A percentile compares a stretch with the other conserved stretches of the same genome.
Conservation (phyloP, 1,140 invertebrate genomes). For the Linepithema humile region DNA sequence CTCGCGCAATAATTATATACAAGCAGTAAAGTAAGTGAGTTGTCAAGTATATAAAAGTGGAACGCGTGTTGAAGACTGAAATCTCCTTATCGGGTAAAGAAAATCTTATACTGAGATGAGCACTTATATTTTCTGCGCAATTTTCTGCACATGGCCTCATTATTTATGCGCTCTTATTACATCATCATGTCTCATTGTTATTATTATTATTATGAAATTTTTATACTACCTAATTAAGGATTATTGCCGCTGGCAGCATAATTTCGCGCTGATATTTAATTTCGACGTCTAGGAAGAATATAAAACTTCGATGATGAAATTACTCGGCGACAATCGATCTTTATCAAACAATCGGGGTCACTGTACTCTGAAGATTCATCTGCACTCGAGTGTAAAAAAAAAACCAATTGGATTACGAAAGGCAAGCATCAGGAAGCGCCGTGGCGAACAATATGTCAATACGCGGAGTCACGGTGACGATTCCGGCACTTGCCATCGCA, state of each 20-base stretch:
- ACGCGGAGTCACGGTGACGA: slow-evolving; percentile 20
- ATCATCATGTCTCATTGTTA: neutral
- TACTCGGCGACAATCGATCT: neutral
- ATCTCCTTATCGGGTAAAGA: slow-evolving; percentile 23
- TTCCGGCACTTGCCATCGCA: slow-evolving; percentile 16
- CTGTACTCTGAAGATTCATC: neutral
- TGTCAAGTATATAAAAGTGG: slow-evolving; percentile 50
- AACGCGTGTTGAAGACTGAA: slow-evolving; percentile 27
- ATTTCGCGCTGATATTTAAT: neutral
- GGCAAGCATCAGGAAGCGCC: neutral
- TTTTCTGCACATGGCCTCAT: neutral
- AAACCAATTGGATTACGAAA: neutral
- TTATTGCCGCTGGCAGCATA: neutral
- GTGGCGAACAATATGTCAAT: neutral
- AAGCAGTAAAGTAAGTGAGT: slow-evolving; percentile 45
- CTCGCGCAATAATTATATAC: slow-evolving; percentile 46
- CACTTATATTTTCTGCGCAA: neutral
- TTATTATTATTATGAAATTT: neutral
- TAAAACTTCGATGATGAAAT: neutral
- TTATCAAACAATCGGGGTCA: neutral
- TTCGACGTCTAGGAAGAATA: neutral
- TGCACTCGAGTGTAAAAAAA: neutral
- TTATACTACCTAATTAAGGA: neutral
- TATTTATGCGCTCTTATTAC: neutral
- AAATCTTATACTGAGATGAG: neutral